Evolutionary conservation across 2,113 vertebrate genomes (phyloP).

Genomic region (Aspiorhynchus laticeps): DNA sequence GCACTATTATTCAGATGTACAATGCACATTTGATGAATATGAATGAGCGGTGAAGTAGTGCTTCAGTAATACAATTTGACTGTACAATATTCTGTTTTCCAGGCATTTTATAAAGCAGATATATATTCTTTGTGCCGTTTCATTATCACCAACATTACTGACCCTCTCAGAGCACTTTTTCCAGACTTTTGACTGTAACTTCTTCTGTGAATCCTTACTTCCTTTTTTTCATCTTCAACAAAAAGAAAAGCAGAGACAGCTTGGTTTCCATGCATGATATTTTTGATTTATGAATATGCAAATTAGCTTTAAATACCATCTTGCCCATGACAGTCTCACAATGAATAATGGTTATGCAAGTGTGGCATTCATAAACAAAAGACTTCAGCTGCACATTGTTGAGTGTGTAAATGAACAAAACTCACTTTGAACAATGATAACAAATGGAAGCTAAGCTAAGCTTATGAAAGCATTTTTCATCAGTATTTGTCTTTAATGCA

Average conservation of each 20-base stretch:
- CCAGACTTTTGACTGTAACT: background rate
- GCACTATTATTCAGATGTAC: background rate
- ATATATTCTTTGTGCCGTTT: background rate
- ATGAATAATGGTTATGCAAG: constrained; percentile 28
- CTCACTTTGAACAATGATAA: constrained; percentile 21
- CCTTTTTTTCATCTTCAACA: background rate
- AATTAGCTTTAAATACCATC: constrained; percentile 36
- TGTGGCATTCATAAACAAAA: constrained; percentile 40
- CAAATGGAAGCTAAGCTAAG: background rate
- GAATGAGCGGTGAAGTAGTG: background rate
- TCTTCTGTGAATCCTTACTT: background rate
- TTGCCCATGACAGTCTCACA: constrained; percentile 34
- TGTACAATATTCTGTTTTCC: background rate
- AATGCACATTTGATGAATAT: background rate
- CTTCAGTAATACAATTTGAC: background rate
- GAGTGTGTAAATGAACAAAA: constrained; percentile 21
- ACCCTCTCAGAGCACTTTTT: background rate
- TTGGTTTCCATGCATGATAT: constrained; percentile 2
- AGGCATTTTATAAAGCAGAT: background rate
- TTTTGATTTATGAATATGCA: constrained; percentile 34
- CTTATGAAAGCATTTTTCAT: background rate
- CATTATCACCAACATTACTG: background rate
- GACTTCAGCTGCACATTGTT: constrained; percentile 19
- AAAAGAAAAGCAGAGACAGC: background rate
- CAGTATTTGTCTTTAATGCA: background rate